A percentile compares a stretch with the other conserved stretches of the same genome.
Evolutionary conservation across 2,113 vertebrate species (phyloP).

Genomic region (Thalassoma bifasciatum): DNA sequence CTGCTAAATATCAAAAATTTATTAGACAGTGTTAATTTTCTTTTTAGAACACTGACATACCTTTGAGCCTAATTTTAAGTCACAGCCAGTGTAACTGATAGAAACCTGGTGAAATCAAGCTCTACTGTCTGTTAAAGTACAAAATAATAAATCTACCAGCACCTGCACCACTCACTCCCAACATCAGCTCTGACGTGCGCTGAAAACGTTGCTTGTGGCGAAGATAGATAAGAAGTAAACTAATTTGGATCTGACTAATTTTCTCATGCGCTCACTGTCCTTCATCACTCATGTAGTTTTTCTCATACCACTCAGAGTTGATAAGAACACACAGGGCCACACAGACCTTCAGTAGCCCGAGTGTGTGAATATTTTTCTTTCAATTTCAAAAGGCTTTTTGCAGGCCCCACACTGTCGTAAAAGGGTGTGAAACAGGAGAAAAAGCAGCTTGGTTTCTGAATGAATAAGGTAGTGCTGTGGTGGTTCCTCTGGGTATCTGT

Average conservation of each 20-base stretch:
- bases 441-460: neutral
- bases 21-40: neutral
- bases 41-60: neutral
- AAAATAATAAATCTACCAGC: neutral
- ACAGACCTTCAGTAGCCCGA: too few relatives aligned
- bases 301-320: neutral
- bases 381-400: neutral
- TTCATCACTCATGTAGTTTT: slow-evolving; percentile 5
- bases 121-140: too few relatives aligned
- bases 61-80: neutral
- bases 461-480: neutral
- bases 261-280: neutral
- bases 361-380: neutral
- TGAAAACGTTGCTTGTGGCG: neutral
- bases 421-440: neutral
- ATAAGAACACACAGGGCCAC: slow-evolving; percentile 1
- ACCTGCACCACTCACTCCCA: neutral
- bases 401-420: neutral
- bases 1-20: too few relatives aligned
- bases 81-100: neutral
- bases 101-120: neutral
- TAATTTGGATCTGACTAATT: neutral
- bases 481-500: neutral
- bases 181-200: too few relatives aligned
- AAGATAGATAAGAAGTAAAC: neutral